phyloP scores from a whole-genome alignment of 2,113 vertebrate genomes.

The Cavia porcellus region DNA sequence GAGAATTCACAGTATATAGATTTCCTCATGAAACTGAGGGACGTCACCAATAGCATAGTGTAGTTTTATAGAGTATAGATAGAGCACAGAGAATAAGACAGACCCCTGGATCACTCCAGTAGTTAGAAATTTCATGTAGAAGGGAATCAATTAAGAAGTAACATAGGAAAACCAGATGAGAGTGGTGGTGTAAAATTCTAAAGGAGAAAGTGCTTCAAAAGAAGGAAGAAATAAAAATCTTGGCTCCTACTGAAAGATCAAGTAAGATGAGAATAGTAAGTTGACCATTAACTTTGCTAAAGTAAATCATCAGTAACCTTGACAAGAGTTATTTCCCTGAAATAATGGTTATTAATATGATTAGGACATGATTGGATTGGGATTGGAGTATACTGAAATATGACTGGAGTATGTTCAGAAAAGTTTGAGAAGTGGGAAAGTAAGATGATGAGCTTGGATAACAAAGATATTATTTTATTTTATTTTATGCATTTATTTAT shows the following conservation, averaged over 20 bases:
- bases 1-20: not conserved
- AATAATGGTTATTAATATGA: not conserved
- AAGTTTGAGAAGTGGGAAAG: not conserved
- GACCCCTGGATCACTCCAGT: not conserved
- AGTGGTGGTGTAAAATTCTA: not conserved
- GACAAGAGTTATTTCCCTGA: not conserved
- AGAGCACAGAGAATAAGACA: not conserved
- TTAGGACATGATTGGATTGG: not conserved
- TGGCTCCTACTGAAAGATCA: not conserved
- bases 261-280: not conserved
- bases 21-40: not conserved
- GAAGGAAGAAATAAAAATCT: not conserved
- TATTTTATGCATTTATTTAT: too few species aligned
- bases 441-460: not conserved
- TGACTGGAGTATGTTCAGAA: not conserved
- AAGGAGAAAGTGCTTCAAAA: slow-evolving; percentile 33
- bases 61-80: not conserved
- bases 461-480: too few species aligned
- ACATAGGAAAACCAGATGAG: not conserved
- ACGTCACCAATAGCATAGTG: not conserved
- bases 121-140: not conserved
- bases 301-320: not conserved
- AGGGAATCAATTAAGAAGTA: slow-evolving; percentile 17
- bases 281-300: not conserved
- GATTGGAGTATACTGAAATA: not conserved